These are phyloP conservation scores for Ctenosaura bakeri DNA, from an alignment of 2,797 vertebrate species.

Conservation along the genomic window DNA sequence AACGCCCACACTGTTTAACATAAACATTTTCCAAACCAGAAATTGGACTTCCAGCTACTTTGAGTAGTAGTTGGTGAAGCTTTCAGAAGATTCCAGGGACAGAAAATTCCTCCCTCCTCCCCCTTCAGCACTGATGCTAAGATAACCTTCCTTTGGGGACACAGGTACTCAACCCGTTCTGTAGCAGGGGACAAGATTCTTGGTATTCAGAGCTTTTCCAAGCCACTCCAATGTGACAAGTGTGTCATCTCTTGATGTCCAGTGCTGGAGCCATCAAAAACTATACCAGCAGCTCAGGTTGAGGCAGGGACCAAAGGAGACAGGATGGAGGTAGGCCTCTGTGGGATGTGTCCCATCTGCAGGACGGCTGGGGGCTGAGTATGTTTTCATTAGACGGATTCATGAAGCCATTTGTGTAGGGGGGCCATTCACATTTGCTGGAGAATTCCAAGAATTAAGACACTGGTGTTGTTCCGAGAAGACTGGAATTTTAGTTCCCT, in stretches of 20 bases:
- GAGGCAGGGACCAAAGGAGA: background rate
- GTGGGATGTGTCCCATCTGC: background rate
- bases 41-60: too few species aligned
- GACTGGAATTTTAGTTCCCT: slow-evolving; percentile 67
- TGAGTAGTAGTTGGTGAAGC: too few species aligned
- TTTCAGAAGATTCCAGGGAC: too few species aligned
- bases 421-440: background rate
- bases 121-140: background rate
- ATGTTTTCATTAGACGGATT: background rate
- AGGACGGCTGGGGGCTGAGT: background rate
- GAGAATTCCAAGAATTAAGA: slow-evolving; percentile 35
- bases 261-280: background rate
- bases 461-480: background rate
- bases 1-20: too few species aligned
- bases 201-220: background rate
- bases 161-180: too few species aligned
- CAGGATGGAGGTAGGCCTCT: too few species aligned
- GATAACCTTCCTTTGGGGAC: background rate
- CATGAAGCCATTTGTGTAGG: slow-evolving; percentile 22
- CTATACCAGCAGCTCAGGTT: too few species aligned
- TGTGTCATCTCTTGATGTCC: background rate
- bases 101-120: too few species aligned
- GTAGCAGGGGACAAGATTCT: background rate
- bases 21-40: too few species aligned
- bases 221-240: background rate